Evolutionary conservation across 2,888 invertebrate species (phyloP).

Genomic region (Andrena dorsata): DNA sequence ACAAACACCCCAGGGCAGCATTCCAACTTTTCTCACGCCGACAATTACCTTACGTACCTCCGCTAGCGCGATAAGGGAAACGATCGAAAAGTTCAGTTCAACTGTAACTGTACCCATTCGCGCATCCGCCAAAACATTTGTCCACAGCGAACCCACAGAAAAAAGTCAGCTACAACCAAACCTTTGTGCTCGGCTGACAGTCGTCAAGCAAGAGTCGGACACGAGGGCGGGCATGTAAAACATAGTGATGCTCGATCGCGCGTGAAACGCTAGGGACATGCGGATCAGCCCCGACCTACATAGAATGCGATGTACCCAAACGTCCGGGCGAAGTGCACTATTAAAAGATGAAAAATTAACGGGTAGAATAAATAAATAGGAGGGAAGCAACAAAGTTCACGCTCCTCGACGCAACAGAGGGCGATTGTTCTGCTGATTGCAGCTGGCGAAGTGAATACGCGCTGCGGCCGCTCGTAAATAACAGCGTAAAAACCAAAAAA

Average conservation of each 20-base stretch:
- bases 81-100: not conserved
- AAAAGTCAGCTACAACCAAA: not conserved
- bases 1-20: too few relatives aligned
- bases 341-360: constrained; percentile 48
- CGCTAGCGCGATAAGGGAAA: too few relatives aligned
- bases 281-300: not conserved
- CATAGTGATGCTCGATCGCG: not conserved
- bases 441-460: constrained; percentile 43
- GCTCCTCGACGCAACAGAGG: constrained; percentile 7
- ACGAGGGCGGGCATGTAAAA: constrained; percentile 1
- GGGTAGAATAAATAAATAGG: constrained; percentile 14
- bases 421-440: constrained; percentile 52
- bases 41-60: too few relatives aligned
- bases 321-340: not conserved
- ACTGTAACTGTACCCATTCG: not conserved
- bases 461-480: constrained; percentile 46
- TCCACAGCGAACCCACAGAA: not conserved
- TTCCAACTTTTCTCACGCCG: too few relatives aligned
- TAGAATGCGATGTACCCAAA: not conserved
- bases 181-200: constrained; percentile 9
- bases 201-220: constrained; percentile 21
- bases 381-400: constrained; percentile 15
- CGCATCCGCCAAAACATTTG: not conserved
- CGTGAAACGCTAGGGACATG: not conserved
- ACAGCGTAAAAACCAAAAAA: constrained; percentile 52